A percentile compares a stretch with the other conserved stretches of the same genome.
phyloP scores from a whole-genome alignment of 2,113 vertebrate species.

The Oreochromis tanganicae region DNA sequence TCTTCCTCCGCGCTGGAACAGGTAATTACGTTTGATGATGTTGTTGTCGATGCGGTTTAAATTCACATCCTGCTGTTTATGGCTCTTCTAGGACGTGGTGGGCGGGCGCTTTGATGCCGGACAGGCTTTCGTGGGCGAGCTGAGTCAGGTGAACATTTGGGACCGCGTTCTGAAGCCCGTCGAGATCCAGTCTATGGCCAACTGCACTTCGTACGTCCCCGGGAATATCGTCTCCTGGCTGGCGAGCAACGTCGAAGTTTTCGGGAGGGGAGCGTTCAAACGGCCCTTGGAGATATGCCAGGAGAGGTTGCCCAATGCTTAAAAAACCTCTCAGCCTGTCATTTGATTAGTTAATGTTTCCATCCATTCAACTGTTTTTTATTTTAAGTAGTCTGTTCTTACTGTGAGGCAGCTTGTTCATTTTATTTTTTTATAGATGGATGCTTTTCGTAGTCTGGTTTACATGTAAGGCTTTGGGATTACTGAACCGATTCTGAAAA shows the following conservation, averaged over 20 bases:
- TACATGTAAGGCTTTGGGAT: not conserved
- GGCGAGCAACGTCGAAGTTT: constrained; percentile 88
- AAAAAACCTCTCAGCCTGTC: constrained; percentile 27
- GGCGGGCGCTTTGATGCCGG: constrained; percentile 96
- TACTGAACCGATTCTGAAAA: not conserved
- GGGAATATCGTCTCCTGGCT: constrained; percentile 94
- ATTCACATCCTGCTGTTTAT: constrained; percentile 21
- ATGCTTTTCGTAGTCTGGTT: not conserved
- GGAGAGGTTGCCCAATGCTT: constrained; percentile 84
- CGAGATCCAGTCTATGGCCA: constrained; percentile 88
- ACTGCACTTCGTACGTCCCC: constrained; percentile 88
- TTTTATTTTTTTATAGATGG: not conserved
- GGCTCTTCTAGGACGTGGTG: constrained; percentile 82
- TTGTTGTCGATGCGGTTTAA: not conserved
- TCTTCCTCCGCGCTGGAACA: not conserved
- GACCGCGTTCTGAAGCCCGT: constrained; percentile 85
- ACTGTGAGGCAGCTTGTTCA: not conserved
- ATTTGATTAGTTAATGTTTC: not conserved
- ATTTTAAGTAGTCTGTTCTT: not conserved
- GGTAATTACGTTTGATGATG: not conserved
- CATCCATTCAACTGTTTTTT: not conserved
- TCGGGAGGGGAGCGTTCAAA: constrained; percentile 86
- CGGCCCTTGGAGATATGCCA: constrained; percentile 88
- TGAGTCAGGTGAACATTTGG: constrained; percentile 98
- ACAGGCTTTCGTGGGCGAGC: constrained; percentile 95